Evolutionary conservation across 2,888 invertebrate genomes (phyloP).

Genomic region (Thelaira solivaga): DNA sequence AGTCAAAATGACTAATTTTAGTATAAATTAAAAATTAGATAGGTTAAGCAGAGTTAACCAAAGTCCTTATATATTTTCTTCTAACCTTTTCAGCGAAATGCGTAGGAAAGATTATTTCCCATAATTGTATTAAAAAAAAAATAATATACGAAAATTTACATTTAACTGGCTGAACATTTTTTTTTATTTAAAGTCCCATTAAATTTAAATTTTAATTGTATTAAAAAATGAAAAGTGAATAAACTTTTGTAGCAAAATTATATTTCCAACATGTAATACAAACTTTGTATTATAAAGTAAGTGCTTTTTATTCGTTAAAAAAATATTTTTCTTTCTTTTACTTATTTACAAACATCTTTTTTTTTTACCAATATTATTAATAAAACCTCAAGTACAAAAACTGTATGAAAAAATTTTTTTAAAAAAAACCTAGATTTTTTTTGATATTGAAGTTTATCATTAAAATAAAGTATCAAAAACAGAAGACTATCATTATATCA

Average conservation of each 20-base stretch:
- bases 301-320: neutral
- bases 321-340: neutral
- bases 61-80: too few relatives aligned
- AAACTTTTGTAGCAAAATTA: neutral
- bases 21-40: too few relatives aligned
- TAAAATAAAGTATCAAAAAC: slow-evolving; percentile 24
- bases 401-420: neutral
- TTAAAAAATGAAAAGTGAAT: neutral
- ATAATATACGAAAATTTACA: too few relatives aligned
- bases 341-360: neutral
- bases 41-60: too few relatives aligned
- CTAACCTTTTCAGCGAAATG: too few relatives aligned
- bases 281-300: neutral
- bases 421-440: neutral
- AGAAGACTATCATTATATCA: slow-evolving; percentile 20
- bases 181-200: too few relatives aligned
- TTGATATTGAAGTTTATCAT: slow-evolving; percentile 23
- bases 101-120: too few relatives aligned
- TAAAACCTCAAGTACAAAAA: slow-evolving; percentile 10
- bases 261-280: too few relatives aligned
- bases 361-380: slow-evolving; percentile 11
- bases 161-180: too few relatives aligned
- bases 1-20: too few relatives aligned
- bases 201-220: too few relatives aligned
- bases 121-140: too few relatives aligned